Evolutionary conservation across 2,113 vertebrate species (phyloP).

Genomic region (Prolemur simus): DNA sequence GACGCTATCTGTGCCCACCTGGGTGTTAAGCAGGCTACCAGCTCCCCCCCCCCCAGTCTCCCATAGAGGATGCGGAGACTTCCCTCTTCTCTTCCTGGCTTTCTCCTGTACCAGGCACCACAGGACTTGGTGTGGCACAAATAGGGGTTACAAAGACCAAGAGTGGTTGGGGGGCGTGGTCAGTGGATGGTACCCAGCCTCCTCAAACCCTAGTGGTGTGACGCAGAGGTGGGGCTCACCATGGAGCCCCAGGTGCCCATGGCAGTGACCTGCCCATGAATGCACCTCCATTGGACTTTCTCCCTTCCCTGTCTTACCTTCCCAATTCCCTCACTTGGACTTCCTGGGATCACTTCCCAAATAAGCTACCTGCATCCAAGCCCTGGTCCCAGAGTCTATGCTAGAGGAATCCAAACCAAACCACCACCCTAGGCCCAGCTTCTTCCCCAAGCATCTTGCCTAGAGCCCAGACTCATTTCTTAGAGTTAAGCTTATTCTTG

Average conservation of each 20-base stretch:
- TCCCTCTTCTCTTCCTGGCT: neutral
- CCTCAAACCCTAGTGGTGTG: too few relatives aligned
- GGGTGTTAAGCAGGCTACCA: neutral
- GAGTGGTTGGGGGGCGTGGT: neutral
- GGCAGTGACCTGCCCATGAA: neutral
- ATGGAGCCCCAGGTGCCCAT: neutral
- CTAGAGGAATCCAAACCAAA: neutral
- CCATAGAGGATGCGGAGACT: neutral
- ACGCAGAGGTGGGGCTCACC: neutral
- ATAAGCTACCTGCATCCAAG: neutral
- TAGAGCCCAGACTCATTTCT: neutral
- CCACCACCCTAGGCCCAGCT: neutral
- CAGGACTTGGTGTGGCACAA: neutral
- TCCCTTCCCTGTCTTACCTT: neutral
- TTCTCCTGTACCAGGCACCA: neutral
- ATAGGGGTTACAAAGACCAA: neutral
- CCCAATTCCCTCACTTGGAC: neutral
- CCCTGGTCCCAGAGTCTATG: neutral
- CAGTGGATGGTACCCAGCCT: neutral
- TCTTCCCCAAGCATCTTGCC: neutral
- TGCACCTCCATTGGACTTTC: neutral
- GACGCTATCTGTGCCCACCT: fast-evolving
- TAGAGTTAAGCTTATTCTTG: neutral
- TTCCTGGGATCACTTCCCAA: neutral
- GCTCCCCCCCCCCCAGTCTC: neutral